Percentiles rank a stretch among this genome's conserved stretches.
Evolutionary conservation across 1,140 invertebrate species (phyloP).

Genomic region (Platyura marginata): DNA sequence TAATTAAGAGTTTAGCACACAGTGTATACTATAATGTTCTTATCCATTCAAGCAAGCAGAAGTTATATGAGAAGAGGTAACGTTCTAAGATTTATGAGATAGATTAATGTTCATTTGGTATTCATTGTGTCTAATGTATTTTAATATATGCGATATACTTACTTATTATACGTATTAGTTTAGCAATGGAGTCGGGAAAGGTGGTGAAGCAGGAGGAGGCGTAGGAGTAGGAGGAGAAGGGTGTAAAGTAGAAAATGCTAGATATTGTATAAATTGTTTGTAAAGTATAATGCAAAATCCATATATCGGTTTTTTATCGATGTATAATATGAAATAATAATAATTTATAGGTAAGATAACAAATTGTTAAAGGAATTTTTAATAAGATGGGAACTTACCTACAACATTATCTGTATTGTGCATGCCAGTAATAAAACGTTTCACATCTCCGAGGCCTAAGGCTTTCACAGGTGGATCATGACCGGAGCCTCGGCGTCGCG

Average conservation of each 20-base stretch:
- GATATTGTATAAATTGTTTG: too few relatives aligned
- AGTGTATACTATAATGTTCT: not conserved
- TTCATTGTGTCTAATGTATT: not conserved
- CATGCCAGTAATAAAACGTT: not conserved
- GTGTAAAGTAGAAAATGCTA: too few relatives aligned
- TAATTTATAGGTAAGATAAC: too few relatives aligned
- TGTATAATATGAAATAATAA: too few relatives aligned
- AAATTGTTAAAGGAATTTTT: not conserved
- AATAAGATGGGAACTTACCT: not conserved
- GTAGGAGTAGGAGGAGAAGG: too few relatives aligned
- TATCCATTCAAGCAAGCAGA: not conserved
- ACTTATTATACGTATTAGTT: too few relatives aligned
- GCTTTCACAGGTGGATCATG: constrained; percentile 1
- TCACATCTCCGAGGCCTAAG: constrained; percentile 2
- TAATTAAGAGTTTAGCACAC: constrained; percentile 1
- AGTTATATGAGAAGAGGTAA: not conserved
- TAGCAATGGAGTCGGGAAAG: too few relatives aligned
- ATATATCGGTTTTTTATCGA: too few relatives aligned
- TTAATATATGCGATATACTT: not conserved
- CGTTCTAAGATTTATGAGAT: not conserved
- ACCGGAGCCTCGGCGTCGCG: not conserved
- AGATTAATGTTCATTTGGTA: not conserved
- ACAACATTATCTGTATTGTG: not conserved
- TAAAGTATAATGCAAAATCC: too few relatives aligned
- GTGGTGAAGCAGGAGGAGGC: too few relatives aligned